Percentiles rank a stretch among this genome's conserved stretches.
Conservation (phyloP, 2,113 vertebrate species). For the Piprites chloris region DNA sequence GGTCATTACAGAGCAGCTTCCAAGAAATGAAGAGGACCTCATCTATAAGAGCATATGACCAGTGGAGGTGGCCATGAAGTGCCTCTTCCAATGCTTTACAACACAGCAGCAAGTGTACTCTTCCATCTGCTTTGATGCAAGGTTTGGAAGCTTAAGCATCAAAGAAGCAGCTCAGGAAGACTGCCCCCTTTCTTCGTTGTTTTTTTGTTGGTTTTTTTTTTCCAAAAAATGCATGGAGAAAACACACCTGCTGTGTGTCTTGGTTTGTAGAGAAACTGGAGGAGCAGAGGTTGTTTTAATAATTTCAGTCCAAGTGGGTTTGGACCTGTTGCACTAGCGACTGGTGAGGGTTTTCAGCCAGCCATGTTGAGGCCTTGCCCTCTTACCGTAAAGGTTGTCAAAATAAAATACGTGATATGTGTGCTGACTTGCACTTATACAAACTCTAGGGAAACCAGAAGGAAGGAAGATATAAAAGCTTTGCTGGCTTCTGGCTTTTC, state of each 20-base stretch:
- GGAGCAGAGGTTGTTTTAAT: neutral
- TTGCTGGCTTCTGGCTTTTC: constrained; percentile 16
- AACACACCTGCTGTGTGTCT: neutral
- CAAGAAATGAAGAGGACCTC: neutral
- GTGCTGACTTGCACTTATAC: constrained; percentile 7
- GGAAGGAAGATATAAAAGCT: constrained; percentile 30
- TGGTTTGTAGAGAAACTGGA: neutral
- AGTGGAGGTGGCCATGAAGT: neutral
- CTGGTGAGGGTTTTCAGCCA: neutral
- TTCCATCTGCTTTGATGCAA: neutral
- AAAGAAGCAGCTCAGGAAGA: neutral
- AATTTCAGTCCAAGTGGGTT: neutral
- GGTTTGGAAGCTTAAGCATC: neutral
- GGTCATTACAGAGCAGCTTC: neutral
- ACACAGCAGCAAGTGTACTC: neutral
- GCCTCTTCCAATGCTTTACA: neutral
- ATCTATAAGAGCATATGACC: neutral
- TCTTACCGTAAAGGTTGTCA: neutral
- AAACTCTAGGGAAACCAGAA: constrained; percentile 1
- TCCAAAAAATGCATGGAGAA: neutral
- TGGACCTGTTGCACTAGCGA: neutral
- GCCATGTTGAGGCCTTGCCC: neutral
- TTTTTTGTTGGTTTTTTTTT: neutral
- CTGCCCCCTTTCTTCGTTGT: neutral
- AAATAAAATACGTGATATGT: neutral